Percentiles rank a stretch among this genome's conserved stretches.
phyloP scores from a whole-genome alignment of 2,888 invertebrate genomes.

The Melinopterus prodromus region DNA sequence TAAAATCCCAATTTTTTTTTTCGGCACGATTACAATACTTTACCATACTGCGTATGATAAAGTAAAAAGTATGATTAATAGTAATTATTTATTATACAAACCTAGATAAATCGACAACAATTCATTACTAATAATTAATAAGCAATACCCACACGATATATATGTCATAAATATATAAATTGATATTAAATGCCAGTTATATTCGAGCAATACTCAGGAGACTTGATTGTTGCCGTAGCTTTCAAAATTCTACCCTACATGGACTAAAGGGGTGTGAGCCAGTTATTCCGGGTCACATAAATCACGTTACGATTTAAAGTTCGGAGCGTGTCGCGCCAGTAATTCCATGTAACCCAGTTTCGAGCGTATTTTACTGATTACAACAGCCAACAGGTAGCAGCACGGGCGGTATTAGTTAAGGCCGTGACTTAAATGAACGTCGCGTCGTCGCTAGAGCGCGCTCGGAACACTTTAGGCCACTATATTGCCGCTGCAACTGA shows the following conservation, averaged over 20 bases:
- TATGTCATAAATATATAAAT: too few species aligned
- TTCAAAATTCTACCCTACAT: background rate
- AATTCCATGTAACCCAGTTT: constrained; percentile 21
- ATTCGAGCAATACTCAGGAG: background rate
- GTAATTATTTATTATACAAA: too few species aligned
- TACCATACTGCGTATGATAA: too few species aligned
- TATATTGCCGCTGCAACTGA: background rate
- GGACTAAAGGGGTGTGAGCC: background rate
- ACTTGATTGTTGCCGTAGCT: background rate
- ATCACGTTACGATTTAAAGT: constrained; percentile 8
- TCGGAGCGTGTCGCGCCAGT: constrained; percentile 17
- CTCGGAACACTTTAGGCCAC: background rate
- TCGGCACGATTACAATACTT: too few species aligned
- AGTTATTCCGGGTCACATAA: background rate
- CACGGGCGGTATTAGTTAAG: background rate
- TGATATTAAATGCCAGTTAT: background rate
- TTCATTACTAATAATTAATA: too few species aligned
- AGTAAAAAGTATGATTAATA: too few species aligned
- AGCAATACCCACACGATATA: too few species aligned
- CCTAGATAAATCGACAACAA: too few species aligned
- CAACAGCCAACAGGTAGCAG: constrained; percentile 23
- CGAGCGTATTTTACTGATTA: constrained; percentile 23
- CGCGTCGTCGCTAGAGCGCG: background rate
- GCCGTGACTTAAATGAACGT: background rate
- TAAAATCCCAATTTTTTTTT: too few species aligned